Evolutionary conservation across 37 sponge, comb jelly and placozoan genomes (phyloP), one percentile per base, ranked within the genome.

Genomic region (Hormiphora californensis): DNA sequence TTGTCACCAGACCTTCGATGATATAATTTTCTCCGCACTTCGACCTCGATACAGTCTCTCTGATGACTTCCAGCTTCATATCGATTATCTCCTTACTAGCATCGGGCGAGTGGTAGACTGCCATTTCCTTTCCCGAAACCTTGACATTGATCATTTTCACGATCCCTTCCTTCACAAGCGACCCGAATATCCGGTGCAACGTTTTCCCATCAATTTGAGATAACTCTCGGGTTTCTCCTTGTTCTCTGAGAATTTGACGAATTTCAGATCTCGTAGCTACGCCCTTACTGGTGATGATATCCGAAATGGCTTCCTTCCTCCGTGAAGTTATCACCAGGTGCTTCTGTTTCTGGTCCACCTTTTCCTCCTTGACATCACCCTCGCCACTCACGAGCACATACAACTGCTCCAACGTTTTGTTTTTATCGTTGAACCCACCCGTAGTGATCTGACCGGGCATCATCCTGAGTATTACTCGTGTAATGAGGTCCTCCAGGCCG

Each of bases 151-250:
- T 4, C 1, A 23, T 21, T 15, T 43, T 40, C 38, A 73, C 4
- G 27, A 43, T 73, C 25, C 27, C 35, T 41, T 73, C 44, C 3
- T 27, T 40, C 27, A 43, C 40, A n/a, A 73, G 44, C 8, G 81
- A 43, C 1, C 43, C 43, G 17, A 73, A 30, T 0, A 73, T 43
- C 27, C 46, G 7, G 23, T 39, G 12, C 44, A 73, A 43, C 23
- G 81, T 73, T 41, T 73, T 73, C 0, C 46, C 44, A 28, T 65
- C 67, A 32, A 65, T 65, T 32, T 65, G 67, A 73, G 46, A n/a
- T 23, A 73, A 33, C 0, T 0, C 43, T 15, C 23, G 3, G 23
- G 40, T 25, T 43, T 4, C 41, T 19, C 0, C 2, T 21, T 73
- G 46, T 36, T 27, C 46, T 17, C 46, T 39, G 1, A 73, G 25